phyloP scores from a whole-genome alignment of 1,140 invertebrate species.

The Oedothorax gibbosus region DNA sequence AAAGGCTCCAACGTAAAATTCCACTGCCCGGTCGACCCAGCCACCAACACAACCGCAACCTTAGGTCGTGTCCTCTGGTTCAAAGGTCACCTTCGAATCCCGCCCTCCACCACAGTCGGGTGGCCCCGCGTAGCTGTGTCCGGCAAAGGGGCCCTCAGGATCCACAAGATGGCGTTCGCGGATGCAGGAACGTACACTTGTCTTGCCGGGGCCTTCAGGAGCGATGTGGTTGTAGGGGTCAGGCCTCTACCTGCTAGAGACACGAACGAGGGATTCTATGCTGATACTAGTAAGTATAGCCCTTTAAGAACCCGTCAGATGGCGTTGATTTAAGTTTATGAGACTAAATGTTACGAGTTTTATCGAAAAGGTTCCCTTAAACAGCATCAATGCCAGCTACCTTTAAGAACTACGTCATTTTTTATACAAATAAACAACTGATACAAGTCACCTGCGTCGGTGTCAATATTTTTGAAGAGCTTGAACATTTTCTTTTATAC shows the following conservation, averaged over 20 bases:
- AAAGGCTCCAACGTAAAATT: conserved; percentile 88
- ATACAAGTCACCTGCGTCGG: too few relatives aligned
- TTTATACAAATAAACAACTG: too few relatives aligned
- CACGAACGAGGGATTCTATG: conserved; percentile 4
- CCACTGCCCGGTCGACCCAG: conserved; percentile 77
- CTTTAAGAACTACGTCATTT: too few relatives aligned
- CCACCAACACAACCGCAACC: conserved; percentile 1
- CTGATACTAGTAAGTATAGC: conserved; percentile 20
- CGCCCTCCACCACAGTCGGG: conserved; percentile 34
- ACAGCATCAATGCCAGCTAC: too few relatives aligned
- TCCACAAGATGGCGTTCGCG: conserved; percentile 79
- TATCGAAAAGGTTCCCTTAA: too few relatives aligned
- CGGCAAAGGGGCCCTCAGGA: conserved; percentile 77
- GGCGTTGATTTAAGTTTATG: too few relatives aligned
- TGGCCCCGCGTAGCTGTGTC: conserved; percentile 48
- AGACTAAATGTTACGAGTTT: too few relatives aligned
- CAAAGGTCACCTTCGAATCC: conserved; percentile 43
- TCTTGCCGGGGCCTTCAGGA: conserved; percentile 63
- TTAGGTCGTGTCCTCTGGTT: conserved; percentile 36
- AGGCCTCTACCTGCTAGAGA: conserved; percentile 49
- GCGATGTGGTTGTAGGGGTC: conserved; percentile 31
- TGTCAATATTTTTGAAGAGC: too few relatives aligned
- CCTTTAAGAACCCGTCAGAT: too few relatives aligned
- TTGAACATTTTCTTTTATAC: too few relatives aligned
- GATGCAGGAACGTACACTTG: conserved; percentile 88